Evolutionary conservation across 2,888 invertebrate species (phyloP).

Genomic region (Nineta flava): DNA sequence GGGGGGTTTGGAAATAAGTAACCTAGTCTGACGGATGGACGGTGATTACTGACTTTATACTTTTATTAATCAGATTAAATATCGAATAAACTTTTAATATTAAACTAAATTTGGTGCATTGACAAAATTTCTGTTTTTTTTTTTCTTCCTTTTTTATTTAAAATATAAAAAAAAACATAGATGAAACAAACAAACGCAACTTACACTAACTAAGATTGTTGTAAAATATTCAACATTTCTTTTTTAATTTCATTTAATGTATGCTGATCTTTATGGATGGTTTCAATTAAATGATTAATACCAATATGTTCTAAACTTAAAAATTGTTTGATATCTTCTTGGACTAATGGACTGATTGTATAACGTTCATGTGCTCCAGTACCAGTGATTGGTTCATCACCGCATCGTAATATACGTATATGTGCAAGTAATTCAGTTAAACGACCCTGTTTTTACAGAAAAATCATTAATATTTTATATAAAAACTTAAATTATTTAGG

Average conservation of each 20-base stretch:
- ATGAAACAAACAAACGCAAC: too few relatives aligned
- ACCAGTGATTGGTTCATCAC: conserved; percentile 32
- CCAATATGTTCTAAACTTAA: conserved; percentile 77
- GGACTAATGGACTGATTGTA: conserved; percentile 55
- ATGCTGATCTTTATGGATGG: conserved; percentile 64
- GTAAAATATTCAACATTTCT: conserved; percentile 47
- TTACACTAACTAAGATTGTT: conserved; percentile 10
- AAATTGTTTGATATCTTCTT: conserved; percentile 61
- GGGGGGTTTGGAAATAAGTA: too few relatives aligned
- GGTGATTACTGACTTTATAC: too few relatives aligned
- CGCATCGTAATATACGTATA: conserved; percentile 56
- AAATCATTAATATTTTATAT: conserved; percentile 8
- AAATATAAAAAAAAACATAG: too few relatives aligned
- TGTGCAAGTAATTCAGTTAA: conserved; percentile 82
- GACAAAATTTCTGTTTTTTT: too few relatives aligned
- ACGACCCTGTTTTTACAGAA: conserved; percentile 46
- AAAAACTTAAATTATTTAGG: background rate
- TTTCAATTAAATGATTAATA: conserved; percentile 69
- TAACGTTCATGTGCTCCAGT: conserved; percentile 53
- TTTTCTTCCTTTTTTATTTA: too few relatives aligned
- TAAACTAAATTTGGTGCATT: too few relatives aligned
- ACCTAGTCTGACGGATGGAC: too few relatives aligned
- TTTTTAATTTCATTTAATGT: conserved; percentile 65
- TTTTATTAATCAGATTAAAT: too few relatives aligned
- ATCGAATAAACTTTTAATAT: too few relatives aligned